phyloP scores from a whole-genome alignment of 2,888 invertebrate species.

The Noctua pronuba region DNA sequence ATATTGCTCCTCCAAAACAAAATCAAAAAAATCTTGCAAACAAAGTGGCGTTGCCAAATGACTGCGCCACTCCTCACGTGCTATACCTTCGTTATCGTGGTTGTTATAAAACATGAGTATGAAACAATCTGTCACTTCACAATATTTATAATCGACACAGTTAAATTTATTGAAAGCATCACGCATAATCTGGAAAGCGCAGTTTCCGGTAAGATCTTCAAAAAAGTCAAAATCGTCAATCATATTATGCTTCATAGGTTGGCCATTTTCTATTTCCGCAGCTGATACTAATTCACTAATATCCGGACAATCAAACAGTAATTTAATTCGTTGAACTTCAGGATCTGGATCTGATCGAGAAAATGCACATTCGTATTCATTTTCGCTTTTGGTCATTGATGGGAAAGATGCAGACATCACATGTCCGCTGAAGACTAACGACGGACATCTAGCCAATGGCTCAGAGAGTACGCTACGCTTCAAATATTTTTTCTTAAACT shows the following conservation, averaged over 20 bases:
- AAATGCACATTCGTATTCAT: conserved; percentile 64
- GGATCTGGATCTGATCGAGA: conserved; percentile 60
- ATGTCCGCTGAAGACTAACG: conserved; percentile 65
- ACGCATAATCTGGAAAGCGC: conserved; percentile 80
- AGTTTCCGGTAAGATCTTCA: conserved; percentile 81
- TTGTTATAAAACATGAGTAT: conserved; percentile 86
- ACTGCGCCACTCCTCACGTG: conserved; percentile 85
- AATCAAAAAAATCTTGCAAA: conserved; percentile 90
- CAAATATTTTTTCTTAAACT: conserved; percentile 84
- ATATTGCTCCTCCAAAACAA: conserved; percentile 86
- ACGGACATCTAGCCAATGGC: conserved; percentile 75
- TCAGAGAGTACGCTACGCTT: conserved; percentile 84
- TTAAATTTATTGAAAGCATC: conserved; percentile 84
- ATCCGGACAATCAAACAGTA: conserved; percentile 85
- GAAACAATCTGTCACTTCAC: conserved; percentile 84
- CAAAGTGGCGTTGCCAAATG: conserved; percentile 88
- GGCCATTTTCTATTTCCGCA: conserved; percentile 81
- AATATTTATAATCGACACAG: conserved; percentile 87
- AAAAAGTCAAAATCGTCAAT: conserved; percentile 85
- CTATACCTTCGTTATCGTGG: conserved; percentile 82
- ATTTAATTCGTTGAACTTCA: conserved; percentile 74
- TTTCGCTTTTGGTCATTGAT: conserved; percentile 76
- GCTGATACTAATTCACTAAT: conserved; percentile 85
- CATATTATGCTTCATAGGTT: conserved; percentile 79
- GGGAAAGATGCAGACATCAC: conserved; percentile 73